A percentile compares a stretch with the other conserved stretches of the same genome.
Conservation (phyloP, 2,113 vertebrate species). For the Grallaria varia region DNA sequence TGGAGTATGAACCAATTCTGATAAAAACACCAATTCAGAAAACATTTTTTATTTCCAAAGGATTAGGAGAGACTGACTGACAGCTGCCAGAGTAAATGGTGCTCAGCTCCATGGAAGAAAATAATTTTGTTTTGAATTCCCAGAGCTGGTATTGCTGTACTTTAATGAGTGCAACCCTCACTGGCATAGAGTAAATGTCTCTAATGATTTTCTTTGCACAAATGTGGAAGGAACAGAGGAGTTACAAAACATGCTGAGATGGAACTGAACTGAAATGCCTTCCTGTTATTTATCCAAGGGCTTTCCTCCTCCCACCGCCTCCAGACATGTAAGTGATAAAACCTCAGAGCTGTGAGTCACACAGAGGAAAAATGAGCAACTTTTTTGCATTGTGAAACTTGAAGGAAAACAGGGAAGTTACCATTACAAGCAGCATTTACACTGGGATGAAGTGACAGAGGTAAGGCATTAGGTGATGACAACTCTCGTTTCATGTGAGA, state of each 20-base stretch:
- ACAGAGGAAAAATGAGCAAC: neutral
- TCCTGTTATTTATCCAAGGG: neutral
- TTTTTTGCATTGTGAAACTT: neutral
- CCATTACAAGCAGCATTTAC: neutral
- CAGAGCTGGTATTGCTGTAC: neutral
- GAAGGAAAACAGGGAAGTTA: constrained; percentile 13
- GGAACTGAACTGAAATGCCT: constrained; percentile 1
- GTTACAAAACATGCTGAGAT: neutral
- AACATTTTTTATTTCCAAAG: neutral
- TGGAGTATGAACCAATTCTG: neutral
- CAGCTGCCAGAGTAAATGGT: neutral
- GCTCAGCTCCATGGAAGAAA: neutral
- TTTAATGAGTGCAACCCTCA: neutral
- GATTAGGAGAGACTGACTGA: neutral
- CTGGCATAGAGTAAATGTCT: neutral
- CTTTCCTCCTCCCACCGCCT: constrained; percentile 27
- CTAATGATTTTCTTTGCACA: neutral
- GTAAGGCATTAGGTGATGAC: neutral
- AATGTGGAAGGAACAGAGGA: neutral
- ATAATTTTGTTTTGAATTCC: neutral
- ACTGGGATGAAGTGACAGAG: neutral
- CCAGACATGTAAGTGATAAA: constrained; percentile 14
- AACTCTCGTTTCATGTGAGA: neutral
- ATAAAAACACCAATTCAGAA: neutral
- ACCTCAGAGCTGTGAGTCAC: neutral